Evolutionary conservation across 1,140 invertebrate species (phyloP).

Genomic region (Odontomachus brunneus): DNA sequence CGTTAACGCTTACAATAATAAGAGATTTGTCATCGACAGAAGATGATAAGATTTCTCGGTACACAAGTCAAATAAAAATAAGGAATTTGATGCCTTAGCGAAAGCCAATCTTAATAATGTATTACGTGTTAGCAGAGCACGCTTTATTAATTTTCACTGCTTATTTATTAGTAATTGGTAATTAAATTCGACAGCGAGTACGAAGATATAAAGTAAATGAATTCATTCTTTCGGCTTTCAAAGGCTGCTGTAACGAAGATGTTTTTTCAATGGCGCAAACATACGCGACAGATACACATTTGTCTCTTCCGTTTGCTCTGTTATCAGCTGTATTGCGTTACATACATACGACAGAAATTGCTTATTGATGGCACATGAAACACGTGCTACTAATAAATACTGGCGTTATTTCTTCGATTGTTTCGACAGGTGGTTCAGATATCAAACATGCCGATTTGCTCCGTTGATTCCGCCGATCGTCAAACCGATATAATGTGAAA

Average conservation of each 20-base stretch:
- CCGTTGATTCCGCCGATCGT: not conserved
- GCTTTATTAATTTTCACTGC: not conserved
- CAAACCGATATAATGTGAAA: not conserved
- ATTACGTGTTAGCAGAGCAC: not conserved
- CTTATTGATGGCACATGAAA: not conserved
- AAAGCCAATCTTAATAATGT: not conserved
- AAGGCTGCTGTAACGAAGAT: slow-evolving; percentile 10
- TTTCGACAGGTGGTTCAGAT: not conserved
- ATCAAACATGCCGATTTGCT: not conserved
- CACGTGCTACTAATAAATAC: not conserved
- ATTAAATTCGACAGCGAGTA: not conserved
- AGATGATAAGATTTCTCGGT: not conserved
- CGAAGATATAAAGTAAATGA: slow-evolving; percentile 1
- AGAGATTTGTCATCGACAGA: not conserved
- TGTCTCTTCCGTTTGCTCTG: not conserved
- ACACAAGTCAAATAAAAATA: not conserved
- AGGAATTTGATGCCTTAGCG: not conserved
- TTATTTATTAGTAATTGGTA: not conserved
- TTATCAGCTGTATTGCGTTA: not conserved
- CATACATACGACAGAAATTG: not conserved
- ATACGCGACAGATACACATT: not conserved
- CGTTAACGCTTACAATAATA: no score
- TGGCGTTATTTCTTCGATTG: not conserved
- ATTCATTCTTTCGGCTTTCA: not conserved
- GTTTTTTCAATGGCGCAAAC: not conserved